Evolutionary conservation across 1,140 invertebrate species (phyloP).

Genomic region (Drosophila erecta): DNA sequence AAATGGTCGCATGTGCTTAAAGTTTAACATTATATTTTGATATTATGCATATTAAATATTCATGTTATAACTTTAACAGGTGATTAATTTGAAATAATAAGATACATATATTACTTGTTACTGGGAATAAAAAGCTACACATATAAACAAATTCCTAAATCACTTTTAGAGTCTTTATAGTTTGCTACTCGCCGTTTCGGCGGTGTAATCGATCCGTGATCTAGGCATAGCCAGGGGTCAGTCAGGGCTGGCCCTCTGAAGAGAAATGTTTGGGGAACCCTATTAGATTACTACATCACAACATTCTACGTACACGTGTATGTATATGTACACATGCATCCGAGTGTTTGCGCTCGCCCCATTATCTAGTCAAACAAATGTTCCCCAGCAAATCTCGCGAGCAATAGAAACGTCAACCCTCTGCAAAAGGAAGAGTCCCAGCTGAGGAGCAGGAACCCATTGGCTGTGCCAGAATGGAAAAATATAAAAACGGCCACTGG

Average conservation of each 20-base stretch:
- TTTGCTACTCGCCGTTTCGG: background rate
- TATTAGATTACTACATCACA: conserved; percentile 67
- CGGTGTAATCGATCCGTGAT: conserved; percentile 27
- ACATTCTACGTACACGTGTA: conserved; percentile 18
- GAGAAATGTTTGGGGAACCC: conserved; percentile 40
- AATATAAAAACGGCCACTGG: conserved; percentile 38
- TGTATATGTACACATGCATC: conserved; percentile 22
- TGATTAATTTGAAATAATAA: no score
- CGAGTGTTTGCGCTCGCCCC: conserved; percentile 39
- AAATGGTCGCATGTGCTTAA: no score
- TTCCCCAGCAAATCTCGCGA: conserved; percentile 51
- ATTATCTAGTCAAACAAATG: conserved; percentile 81
- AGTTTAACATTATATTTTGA: no score
- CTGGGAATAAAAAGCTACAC: no score
- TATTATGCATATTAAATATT: no score
- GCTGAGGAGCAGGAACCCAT: conserved; percentile 3
- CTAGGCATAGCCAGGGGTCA: conserved; percentile 53
- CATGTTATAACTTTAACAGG: no score
- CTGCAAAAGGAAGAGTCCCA: conserved; percentile 21
- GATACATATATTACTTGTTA: no score
- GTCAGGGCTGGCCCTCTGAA: conserved; percentile 32
- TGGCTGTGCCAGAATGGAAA: conserved; percentile 32
- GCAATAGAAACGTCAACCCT: conserved; percentile 65
- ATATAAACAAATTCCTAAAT: no score
- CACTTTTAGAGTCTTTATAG: no score